phyloP scores from a whole-genome alignment of 2,888 invertebrate species.

The Monopis laevigella region DNA sequence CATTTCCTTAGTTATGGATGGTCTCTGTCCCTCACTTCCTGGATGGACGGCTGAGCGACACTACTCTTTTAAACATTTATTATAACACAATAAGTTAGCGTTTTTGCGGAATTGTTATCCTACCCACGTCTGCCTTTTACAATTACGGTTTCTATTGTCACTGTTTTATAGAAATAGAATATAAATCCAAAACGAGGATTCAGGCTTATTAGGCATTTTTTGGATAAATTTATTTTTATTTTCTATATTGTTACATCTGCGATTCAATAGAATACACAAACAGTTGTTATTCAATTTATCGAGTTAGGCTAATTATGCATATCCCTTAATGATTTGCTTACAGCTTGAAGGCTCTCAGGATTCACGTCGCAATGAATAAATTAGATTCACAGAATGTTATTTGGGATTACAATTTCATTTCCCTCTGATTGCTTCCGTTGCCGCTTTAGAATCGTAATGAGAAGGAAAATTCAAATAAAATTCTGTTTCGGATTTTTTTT shows the following conservation, averaged over 20 bases:
- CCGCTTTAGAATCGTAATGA: conserved; percentile 35
- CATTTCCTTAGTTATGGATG: conserved; percentile 6
- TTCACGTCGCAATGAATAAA: conserved; percentile 29
- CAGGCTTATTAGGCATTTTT: no score
- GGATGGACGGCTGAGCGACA: no score
- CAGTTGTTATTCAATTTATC: conserved; percentile 26
- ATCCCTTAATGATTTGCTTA: conserved; percentile 24
- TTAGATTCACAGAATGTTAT: conserved; percentile 34
- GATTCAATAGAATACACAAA: conserved; percentile 18
- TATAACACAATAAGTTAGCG: no score
- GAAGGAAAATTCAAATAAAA: conserved; percentile 15
- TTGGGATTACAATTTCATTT: conserved; percentile 42
- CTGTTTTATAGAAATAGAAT: no score
- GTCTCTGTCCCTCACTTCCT: no score
- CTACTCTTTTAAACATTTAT: no score
- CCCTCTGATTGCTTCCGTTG: conserved; percentile 34
- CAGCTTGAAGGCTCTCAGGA: conserved; percentile 7
- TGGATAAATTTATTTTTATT: background rate
- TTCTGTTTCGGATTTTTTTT: conserved; percentile 7
- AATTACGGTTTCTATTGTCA: no score
- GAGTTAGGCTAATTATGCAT: conserved; percentile 33
- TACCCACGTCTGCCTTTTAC: no score
- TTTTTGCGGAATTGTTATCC: no score
- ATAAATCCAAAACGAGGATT: no score
- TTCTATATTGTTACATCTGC: background rate